Evolutionary conservation across 2,888 invertebrate species (phyloP).

Genomic region (Mythimna ferrago): DNA sequence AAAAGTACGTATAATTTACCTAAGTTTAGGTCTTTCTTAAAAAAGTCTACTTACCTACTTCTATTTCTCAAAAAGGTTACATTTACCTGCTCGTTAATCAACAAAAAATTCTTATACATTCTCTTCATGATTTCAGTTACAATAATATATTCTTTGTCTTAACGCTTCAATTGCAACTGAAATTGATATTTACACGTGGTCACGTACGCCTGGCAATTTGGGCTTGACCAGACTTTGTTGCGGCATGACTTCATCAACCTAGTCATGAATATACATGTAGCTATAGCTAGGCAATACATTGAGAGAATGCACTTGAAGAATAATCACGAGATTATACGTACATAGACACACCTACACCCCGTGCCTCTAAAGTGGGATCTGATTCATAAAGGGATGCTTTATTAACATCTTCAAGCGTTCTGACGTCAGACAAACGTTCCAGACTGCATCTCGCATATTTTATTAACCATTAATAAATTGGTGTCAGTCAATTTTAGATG

Average conservation of each 20-base stretch:
- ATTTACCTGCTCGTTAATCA: neutral
- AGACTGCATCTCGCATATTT: slow-evolving; percentile 59
- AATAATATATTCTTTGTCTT: neutral
- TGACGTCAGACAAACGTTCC: slow-evolving; percentile 54
- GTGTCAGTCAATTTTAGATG: slow-evolving; percentile 80
- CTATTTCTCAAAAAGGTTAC: too few species aligned
- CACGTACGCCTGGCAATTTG: neutral
- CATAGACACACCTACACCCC: slow-evolving; percentile 31
- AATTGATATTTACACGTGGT: slow-evolving; percentile 1
- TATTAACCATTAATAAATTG: slow-evolving; percentile 70
- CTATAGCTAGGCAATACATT: slow-evolving; percentile 5
- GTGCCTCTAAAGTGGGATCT: slow-evolving; percentile 19
- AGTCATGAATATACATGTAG: neutral
- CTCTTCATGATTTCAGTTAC: neutral
- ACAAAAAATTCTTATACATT: neutral
- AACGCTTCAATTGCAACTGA: neutral
- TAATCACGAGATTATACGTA: slow-evolving; percentile 14
- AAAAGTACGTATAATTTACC: too few species aligned
- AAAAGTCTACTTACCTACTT: too few species aligned
- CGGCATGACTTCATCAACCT: slow-evolving; percentile 12
- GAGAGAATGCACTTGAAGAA: slow-evolving; percentile 31
- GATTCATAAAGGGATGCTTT: slow-evolving; percentile 39
- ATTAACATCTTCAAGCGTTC: slow-evolving; percentile 29
- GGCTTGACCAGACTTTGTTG: slow-evolving; percentile 36
- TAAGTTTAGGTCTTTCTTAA: too few species aligned